A percentile compares a stretch with the other conserved stretches of the same genome.
These are phyloP conservation scores for Hydrocynus forskahlii DNA, from an alignment of 2,797 vertebrate genomes.

Conservation along the genomic window DNA sequence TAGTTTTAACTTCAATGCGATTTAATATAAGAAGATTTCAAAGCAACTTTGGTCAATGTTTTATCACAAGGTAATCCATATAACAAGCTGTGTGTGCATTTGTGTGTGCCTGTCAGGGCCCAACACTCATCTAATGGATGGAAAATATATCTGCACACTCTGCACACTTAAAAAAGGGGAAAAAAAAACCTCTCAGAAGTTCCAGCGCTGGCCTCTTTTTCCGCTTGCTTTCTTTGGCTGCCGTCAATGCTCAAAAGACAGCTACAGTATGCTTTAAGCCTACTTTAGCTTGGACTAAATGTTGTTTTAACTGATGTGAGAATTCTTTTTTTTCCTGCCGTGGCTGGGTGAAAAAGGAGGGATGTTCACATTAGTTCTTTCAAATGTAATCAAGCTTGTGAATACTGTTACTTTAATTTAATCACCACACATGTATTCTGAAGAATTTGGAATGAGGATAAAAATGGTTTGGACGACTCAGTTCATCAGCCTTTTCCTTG, in stretches of 20 bases:
- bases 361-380: constrained; percentile 45
- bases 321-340: constrained; percentile 20
- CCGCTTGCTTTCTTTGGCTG: constrained; percentile 64
- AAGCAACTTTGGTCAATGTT: neutral
- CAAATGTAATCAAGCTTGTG: constrained; percentile 19
- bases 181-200: constrained; percentile 50
- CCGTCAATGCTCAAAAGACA: constrained; percentile 52
- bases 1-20: neutral
- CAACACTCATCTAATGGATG: constrained; percentile 68
- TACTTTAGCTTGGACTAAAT: constrained; percentile 40
- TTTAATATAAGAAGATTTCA: neutral
- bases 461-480: constrained; percentile 1
- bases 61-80: too few relatives aligned
- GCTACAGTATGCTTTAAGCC: constrained; percentile 48
- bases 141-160: constrained; percentile 74
- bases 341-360: constrained; percentile 21
- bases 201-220: constrained; percentile 59
- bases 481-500: neutral
- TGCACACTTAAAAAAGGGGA: constrained; percentile 39
- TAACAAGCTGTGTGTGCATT: constrained; percentile 14
- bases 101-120: constrained; percentile 49
- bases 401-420: constrained; percentile 28
- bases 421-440: neutral
- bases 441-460: constrained; percentile 1
- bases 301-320: constrained; percentile 55